Evolutionary conservation across 2,113 vertebrate genomes (phyloP), one percentile per base, ranked within the genome.

Genomic region (Strix aluco): DNA sequence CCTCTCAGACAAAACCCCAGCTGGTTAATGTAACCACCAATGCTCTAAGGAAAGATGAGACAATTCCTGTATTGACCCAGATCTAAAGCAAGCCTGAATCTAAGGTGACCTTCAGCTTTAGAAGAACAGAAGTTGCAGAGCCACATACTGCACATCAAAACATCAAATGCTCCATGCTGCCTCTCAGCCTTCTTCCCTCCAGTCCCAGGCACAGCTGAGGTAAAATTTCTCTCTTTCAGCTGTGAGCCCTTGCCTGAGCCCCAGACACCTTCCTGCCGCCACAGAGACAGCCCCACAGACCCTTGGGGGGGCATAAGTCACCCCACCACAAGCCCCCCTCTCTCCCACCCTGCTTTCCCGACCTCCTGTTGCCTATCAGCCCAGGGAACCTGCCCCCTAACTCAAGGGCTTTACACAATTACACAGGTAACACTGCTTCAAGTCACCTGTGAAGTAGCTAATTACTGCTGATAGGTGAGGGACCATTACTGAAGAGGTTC

Each of bases 1-100:
- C 44, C 81, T 92, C 73, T 91, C 49, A 80, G 84, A 67, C 21
- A 91, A 96, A 97, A 70, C 62, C 89, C 58, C 93, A 77, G 70
- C 83, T 88, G 54, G 79, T 95, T 96, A 97, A 97, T 95, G 96
- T 21, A 95, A 92, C 96, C 96, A 94, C 91, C 77, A 71, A 30
- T 13, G 57, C 77, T 89, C 86, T 89, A 42, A 73, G 40, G 94
- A 97, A 97, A 95, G 92, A 97, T 97, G 96, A 97, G 96, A 82
- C 86, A 94, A 94, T 96, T 94, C 96, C 95, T 96, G 93, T 97
- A 97, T 97, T 93, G 96, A 97, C 93, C 66, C 66, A 86, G 70
- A 95, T 30, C 81, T 86, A 91, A 87, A 95, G 81, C 54, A 71
- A 22, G 3, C 49, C 57, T 66, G 22, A 92, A 32, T 91, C 93